These are phyloP conservation scores for Pogonomyrmex barbatus DNA, from an alignment of 1,140 invertebrate genomes.

Conservation along the genomic window DNA sequence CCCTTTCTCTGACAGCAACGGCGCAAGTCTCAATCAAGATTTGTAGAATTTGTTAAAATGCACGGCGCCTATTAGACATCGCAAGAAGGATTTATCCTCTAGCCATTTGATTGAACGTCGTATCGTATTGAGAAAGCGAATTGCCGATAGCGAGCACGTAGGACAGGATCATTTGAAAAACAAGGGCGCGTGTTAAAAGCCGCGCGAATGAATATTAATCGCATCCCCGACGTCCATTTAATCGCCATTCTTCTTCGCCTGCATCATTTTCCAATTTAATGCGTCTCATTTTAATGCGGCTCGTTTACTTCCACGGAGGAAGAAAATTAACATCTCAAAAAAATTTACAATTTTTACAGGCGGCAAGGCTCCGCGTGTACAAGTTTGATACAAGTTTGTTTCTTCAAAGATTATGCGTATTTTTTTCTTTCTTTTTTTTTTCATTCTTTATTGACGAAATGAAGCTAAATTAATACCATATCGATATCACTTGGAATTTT, in stretches of 20 bases:
- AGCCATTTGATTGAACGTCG: background rate
- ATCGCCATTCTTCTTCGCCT: background rate
- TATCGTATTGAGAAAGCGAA: background rate
- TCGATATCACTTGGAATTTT: background rate
- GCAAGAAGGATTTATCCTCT: background rate
- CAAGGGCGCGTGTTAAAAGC: background rate
- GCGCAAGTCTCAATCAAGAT: conserved; percentile 12
- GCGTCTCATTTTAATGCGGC: background rate
- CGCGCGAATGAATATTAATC: conserved; percentile 24
- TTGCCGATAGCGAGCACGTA: background rate
- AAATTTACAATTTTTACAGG: conserved; percentile 5
- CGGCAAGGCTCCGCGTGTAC: too few species aligned
- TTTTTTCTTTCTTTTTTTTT: too few species aligned
- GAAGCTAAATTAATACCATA: too few species aligned
- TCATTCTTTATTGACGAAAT: too few species aligned
- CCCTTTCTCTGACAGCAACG: background rate
- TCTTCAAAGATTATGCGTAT: background rate
- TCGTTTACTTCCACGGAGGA: background rate
- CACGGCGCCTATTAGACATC: background rate
- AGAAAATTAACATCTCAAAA: background rate
- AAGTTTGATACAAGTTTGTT: background rate
- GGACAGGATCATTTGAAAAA: background rate
- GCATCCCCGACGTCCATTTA: conserved; percentile 1
- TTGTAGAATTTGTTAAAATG: conserved; percentile 11
- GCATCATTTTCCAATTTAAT: conserved; percentile 24